Evolutionary conservation across 1,140 invertebrate species (phyloP).

Genomic region (Ridgeia piscesae): DNA sequence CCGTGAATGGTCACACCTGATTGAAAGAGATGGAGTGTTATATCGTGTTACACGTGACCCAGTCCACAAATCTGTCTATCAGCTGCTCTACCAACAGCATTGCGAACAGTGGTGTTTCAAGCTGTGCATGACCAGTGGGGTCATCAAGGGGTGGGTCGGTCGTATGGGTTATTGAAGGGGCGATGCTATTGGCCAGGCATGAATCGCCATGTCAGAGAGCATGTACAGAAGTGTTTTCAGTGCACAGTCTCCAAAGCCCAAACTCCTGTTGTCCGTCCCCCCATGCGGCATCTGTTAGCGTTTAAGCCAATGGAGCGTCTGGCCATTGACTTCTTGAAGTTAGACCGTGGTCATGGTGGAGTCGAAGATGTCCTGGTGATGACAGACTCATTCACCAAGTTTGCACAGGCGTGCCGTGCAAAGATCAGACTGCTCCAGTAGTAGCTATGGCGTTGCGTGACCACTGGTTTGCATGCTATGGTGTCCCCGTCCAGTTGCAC

Average conservation of each 20-base stretch:
- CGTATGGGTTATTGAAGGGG: not conserved
- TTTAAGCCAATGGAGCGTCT: not conserved
- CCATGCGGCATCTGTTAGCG: not conserved
- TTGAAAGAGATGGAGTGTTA: not conserved
- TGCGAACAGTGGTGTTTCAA: not conserved
- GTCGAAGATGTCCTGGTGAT: conserved; percentile 47
- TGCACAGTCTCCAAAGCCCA: not conserved
- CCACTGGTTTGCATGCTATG: conserved; percentile 48
- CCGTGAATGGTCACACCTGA: not conserved
- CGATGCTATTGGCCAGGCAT: not conserved
- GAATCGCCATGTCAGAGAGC: not conserved
- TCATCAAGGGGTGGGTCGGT: not conserved
- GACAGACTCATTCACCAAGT: conserved; percentile 56
- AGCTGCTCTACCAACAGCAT: not conserved
- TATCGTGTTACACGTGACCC: not conserved
- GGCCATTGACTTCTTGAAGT: not conserved
- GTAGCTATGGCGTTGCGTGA: conserved; percentile 50
- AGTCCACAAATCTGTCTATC: not conserved
- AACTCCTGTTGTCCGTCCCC: not conserved
- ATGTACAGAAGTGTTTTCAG: not conserved
- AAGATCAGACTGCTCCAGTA: conserved; percentile 51
- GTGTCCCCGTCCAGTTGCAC: conserved; percentile 50
- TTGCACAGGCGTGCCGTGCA: conserved; percentile 49
- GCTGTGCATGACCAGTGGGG: no score
- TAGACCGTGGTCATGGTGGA: not conserved